These are phyloP conservation scores for Pseudomyrmex sp. DNA, from an alignment of 1,140 invertebrate genomes.

Conservation along the genomic window DNA sequence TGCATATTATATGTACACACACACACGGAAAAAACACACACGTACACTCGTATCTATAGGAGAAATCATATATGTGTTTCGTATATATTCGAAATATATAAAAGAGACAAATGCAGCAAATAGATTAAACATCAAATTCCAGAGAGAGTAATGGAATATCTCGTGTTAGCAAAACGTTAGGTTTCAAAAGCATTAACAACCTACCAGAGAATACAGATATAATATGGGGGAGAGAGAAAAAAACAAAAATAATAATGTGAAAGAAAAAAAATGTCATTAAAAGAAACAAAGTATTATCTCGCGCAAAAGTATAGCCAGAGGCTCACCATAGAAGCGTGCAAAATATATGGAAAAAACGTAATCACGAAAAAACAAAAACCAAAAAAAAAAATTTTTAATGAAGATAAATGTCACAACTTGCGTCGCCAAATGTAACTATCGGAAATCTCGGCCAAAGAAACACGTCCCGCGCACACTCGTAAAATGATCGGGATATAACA, in stretches of 20 bases:
- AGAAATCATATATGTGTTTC: constrained; percentile 57
- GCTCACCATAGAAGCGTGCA: constrained; percentile 83
- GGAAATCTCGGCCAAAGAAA: constrained; percentile 37
- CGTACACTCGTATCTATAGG: constrained; percentile 70
- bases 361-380: constrained; percentile 16
- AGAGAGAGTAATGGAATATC: constrained; percentile 70
- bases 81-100: constrained; percentile 72
- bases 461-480: background rate
- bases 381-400: too few species aligned
- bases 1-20: constrained; percentile 75
- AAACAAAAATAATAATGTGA: constrained; percentile 38
- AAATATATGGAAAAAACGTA: constrained; percentile 64
- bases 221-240: constrained; percentile 52
- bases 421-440: background rate
- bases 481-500: constrained; percentile 44
- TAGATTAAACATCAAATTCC: constrained; percentile 81
- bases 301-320: constrained; percentile 74
- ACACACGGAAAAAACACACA: constrained; percentile 70
- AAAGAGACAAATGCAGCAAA: constrained; percentile 79
- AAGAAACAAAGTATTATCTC: constrained; percentile 58
- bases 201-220: constrained; percentile 77
- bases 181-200: constrained; percentile 81
- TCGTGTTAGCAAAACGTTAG: constrained; percentile 82
- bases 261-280: background rate
- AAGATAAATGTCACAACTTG: background rate